Evolutionary conservation across 2,797 vertebrate genomes (phyloP).

Genomic region (Leptodactylus fallax): DNA sequence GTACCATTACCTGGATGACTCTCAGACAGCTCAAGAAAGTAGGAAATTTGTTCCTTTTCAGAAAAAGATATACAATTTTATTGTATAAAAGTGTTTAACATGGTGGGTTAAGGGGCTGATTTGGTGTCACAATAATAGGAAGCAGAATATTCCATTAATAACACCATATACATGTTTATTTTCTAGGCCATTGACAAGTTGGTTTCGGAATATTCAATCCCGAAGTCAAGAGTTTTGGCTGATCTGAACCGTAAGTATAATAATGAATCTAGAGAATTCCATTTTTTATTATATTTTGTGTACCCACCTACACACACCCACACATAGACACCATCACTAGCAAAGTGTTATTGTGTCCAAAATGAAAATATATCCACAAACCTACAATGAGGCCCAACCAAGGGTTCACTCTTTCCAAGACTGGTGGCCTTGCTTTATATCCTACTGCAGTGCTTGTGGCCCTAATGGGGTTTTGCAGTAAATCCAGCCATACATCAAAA

Average conservation of each 20-base stretch:
- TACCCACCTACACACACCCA: not conserved
- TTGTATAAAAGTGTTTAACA: not conserved
- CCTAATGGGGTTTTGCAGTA: too few relatives aligned
- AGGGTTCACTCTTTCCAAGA: too few relatives aligned
- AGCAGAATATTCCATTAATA: not conserved
- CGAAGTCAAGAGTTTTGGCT: conserved; percentile 71
- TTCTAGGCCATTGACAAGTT: conserved; percentile 75
- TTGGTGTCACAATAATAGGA: not conserved
- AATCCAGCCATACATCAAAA: too few relatives aligned
- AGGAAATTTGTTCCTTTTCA: not conserved
- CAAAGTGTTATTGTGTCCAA: not conserved
- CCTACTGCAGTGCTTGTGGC: too few relatives aligned
- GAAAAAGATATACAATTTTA: not conserved
- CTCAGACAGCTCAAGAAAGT: not conserved
- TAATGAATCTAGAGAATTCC: not conserved
- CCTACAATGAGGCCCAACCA: too few relatives aligned
- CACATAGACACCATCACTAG: not conserved
- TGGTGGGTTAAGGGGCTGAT: not conserved
- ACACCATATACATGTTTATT: conserved; percentile 2
- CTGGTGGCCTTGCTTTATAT: too few relatives aligned
- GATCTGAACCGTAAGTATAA: conserved; percentile 75
- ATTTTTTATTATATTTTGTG: not conserved
- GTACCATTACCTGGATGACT: not conserved
- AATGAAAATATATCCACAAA: too few relatives aligned
- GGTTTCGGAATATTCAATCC: conserved; percentile 74